phyloP scores from a whole-genome alignment of 2,797 vertebrate species.

The Myioborus miniatus region DNA sequence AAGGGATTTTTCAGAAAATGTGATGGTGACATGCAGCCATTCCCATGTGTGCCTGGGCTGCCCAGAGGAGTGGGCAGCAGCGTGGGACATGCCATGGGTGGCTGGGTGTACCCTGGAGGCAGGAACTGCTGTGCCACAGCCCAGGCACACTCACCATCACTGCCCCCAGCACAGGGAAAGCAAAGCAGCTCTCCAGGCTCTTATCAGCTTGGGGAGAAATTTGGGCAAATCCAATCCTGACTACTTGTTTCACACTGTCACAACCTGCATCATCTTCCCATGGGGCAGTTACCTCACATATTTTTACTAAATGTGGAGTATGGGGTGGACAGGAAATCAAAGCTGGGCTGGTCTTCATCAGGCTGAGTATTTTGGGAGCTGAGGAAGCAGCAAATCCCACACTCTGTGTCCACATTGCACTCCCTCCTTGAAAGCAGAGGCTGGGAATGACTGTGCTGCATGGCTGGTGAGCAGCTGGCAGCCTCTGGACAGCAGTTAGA shows the following conservation, averaged over 20 bases:
- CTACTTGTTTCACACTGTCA: not conserved
- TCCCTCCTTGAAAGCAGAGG: not conserved
- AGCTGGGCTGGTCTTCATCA: not conserved
- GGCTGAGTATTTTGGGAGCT: not conserved
- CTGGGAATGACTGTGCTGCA: not conserved
- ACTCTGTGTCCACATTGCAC: not conserved
- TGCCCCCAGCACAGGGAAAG: not conserved
- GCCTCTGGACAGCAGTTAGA: not conserved
- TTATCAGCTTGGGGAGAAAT: not conserved
- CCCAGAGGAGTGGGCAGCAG: not conserved
- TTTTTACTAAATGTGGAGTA: not conserved
- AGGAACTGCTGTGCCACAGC: not conserved
- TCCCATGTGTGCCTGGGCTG: not conserved
- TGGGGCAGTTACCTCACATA: not conserved
- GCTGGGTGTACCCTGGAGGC: not conserved
- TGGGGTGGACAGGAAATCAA: not conserved
- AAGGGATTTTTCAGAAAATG: no score
- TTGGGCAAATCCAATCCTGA: not conserved
- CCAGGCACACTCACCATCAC: not conserved
- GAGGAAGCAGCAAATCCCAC: not conserved
- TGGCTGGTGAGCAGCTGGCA: not conserved
- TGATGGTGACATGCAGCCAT: not conserved
- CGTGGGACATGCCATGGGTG: rapidly evolving
- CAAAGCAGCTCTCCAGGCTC: not conserved
- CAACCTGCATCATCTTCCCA: not conserved